phyloP scores from a whole-genome alignment of 2,797 vertebrate genomes.

The Bradypodion ventrale region DNA sequence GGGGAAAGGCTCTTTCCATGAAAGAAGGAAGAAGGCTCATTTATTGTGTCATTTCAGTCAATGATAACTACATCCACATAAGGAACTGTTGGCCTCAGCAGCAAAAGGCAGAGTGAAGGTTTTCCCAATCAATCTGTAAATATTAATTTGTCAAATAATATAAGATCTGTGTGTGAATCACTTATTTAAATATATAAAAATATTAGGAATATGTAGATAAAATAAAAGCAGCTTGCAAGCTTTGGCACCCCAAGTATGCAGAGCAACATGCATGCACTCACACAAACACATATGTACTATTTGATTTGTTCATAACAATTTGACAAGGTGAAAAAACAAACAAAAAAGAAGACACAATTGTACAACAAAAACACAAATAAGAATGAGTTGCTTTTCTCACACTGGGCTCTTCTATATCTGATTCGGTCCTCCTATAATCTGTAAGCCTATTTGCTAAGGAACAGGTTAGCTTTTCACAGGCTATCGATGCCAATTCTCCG shows the following conservation, averaged over 20 bases:
- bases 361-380: constrained; percentile 55
- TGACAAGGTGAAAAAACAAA: constrained; percentile 43
- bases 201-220: constrained; percentile 33
- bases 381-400: constrained; percentile 48
- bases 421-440: constrained; percentile 26
- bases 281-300: constrained; percentile 25
- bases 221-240: constrained; percentile 47
- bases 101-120: constrained; percentile 36
- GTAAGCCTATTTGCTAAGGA: constrained; percentile 57
- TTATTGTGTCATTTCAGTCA: constrained; percentile 5
- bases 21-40: constrained; percentile 48
- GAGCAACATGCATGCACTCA: background rate
- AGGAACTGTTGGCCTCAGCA: constrained; percentile 28
- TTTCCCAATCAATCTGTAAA: constrained; percentile 21
- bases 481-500: constrained; percentile 54
- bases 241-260: constrained; percentile 55
- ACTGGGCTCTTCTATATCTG: constrained; percentile 16
- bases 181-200: constrained; percentile 52
- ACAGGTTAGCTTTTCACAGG: constrained; percentile 39
- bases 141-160: constrained; percentile 49
- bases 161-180: constrained; percentile 49
- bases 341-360: constrained; percentile 53
- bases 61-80: constrained; percentile 19
- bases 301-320: constrained; percentile 34
- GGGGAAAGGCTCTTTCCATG: constrained; percentile 55